These are phyloP conservation scores for Hylaea fasciaria DNA, from an alignment of 2,888 invertebrate species.

Conservation along the genomic window DNA sequence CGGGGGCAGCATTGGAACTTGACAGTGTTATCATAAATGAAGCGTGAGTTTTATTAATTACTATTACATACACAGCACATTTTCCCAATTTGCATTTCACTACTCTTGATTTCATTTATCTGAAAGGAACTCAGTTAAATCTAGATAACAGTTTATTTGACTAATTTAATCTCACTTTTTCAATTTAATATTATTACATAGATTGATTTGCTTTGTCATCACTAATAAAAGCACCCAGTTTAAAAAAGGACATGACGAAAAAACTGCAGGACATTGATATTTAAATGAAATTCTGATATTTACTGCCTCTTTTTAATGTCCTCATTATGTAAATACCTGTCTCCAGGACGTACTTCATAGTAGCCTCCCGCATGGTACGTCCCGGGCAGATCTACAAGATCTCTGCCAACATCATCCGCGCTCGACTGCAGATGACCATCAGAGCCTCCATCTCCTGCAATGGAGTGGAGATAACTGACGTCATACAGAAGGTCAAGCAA, in stretches of 20 bases:
- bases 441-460: slow-evolving; percentile 95
- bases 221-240: no score
- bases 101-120: no score
- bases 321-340: neutral
- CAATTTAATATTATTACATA: no score
- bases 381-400: slow-evolving; percentile 96
- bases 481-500: slow-evolving; percentile 91
- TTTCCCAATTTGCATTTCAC: neutral
- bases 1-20: slow-evolving; percentile 67
- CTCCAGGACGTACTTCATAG: slow-evolving; percentile 94
- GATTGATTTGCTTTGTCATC: no score
- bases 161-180: no score
- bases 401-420: slow-evolving; percentile 92
- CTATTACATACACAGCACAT: neutral
- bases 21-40: slow-evolving; percentile 83
- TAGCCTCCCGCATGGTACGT: slow-evolving; percentile 95
- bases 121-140: no score
- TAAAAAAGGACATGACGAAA: no score
- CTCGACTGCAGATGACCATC: slow-evolving; percentile 92
- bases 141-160: no score
- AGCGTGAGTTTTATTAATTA: slow-evolving; percentile 74
- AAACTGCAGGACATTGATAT: no score
- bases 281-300: no score
- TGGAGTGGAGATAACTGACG: slow-evolving; percentile 94
- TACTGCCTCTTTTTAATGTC: no score